Evolutionary conservation across 2,797 vertebrate genomes (phyloP).

Genomic region (Pantherophis alleghaniensis): DNA sequence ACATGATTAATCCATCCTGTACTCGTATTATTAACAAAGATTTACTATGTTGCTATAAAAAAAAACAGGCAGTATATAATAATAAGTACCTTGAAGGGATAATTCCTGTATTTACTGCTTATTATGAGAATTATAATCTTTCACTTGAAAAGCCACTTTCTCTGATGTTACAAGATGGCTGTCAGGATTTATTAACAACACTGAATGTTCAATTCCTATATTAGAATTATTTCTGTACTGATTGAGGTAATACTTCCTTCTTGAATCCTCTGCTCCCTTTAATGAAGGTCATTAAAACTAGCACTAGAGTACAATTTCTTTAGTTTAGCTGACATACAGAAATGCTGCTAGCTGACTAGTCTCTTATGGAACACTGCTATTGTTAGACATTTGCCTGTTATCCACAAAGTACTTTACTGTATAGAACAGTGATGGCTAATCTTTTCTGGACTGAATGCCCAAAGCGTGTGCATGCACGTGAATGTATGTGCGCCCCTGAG

Average conservation of each 20-base stretch:
- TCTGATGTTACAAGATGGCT: neutral
- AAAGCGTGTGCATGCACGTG: too few species aligned
- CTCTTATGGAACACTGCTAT: neutral
- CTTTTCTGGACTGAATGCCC: too few species aligned
- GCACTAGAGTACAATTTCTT: neutral
- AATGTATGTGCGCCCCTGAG: too few species aligned
- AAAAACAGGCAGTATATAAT: neutral
- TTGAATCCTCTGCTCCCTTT: neutral
- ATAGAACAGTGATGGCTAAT: neutral
- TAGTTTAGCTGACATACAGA: neutral
- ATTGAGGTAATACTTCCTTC: neutral
- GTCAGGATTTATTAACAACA: neutral
- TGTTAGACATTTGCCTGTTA: neutral
- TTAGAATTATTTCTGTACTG: neutral
- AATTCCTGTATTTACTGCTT: neutral
- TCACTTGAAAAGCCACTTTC: constrained; percentile 2
- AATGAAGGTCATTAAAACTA: neutral
- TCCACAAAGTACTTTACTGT: neutral
- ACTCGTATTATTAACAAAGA: neutral
- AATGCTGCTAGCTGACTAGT: neutral
- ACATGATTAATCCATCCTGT: neutral
- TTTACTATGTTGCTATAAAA: neutral
- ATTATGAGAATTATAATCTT: neutral
- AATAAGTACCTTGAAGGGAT: constrained; percentile 1
- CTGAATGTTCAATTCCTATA: neutral